Evolutionary conservation across 2,888 invertebrate species (phyloP), one percentile per base, ranked within the genome.

Genomic region (Drosophila multiciliata): DNA sequence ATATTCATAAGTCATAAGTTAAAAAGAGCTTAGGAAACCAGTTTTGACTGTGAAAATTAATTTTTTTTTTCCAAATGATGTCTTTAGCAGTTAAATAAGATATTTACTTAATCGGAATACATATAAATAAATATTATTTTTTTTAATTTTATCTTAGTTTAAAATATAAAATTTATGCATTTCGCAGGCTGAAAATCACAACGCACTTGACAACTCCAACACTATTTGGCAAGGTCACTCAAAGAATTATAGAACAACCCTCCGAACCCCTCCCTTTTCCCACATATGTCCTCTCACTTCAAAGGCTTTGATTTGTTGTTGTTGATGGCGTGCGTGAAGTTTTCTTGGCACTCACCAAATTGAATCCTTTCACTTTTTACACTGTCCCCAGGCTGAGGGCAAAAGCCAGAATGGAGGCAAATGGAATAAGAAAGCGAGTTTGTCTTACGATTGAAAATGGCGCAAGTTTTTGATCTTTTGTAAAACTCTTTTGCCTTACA

Each of bases 241-340:
- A 4, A 8, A 4, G 45, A 45, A 23, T 45, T 8, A 15, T 45
- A 45, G 45, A 45, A 45, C 23, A 45, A 8, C 12, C n/a, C n/a
- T n/a, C 12, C n/a, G 8, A 7, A 3, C 9, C 42, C 1, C n/a
- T 6, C 20, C 9, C 12, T 2, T 12, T 12, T 12, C 42, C 3
- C 0, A 12, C 45, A 15, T 8, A 20, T 23, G 23, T 15, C 23
- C 17, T 35, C 1, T 9, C 15, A 35, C 54, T 82, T 84, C 71
- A 85, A 83, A 83, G 85, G 61, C 82, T 89, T 87, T 84, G 87
- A 84, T 89, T 90, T 90, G 69, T 68, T 71, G 72, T 38, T 71
- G 67, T 48, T 70, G 71, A 52, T 72, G 73, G 57, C 57, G 68
- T 76, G 65, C 68, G 70, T 67, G 35, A 64, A 75, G 72, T 72